Conservation (phyloP, 2,797 vertebrate species). For the Fistularia tabacaria region DNA sequence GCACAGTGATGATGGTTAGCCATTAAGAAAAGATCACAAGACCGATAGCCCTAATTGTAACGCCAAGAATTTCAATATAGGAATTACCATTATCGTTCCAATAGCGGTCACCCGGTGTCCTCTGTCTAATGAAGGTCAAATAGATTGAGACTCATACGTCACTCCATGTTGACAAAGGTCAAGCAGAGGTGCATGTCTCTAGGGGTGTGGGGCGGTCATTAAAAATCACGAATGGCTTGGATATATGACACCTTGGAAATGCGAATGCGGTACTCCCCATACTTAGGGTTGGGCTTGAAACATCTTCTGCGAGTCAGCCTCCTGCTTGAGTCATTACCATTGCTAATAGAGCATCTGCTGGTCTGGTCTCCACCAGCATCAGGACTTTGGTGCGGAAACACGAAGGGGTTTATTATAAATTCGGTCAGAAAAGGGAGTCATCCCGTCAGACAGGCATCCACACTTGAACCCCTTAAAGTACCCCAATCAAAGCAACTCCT, state of each 20-base stretch:
- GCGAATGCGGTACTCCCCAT: background rate
- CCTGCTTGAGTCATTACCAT: conserved; percentile 47
- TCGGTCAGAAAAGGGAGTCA: background rate
- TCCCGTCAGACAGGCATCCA: conserved; percentile 37
- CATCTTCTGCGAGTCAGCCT: conserved; percentile 39
- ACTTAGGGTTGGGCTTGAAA: conserved; percentile 13
- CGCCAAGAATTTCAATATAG: too few species aligned
- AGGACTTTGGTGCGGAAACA: conserved; percentile 20
- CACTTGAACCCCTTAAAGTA: conserved; percentile 41
- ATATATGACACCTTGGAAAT: too few species aligned
- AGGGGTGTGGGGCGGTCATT: too few species aligned
- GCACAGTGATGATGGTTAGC: too few species aligned
- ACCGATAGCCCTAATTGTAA: too few species aligned
- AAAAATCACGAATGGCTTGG: background rate
- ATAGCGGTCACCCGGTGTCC: too few species aligned
- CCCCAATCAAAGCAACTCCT: conserved; percentile 57
- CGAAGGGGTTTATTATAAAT: conserved; percentile 11
- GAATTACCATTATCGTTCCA: too few species aligned
- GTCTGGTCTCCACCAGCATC: conserved; percentile 33
- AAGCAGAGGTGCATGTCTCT: too few species aligned
- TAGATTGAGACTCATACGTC: too few species aligned
- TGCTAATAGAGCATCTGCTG: conserved; percentile 61
- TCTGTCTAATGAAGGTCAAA: too few species aligned
- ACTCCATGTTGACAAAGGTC: too few species aligned
- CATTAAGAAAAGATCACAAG: too few species aligned